phyloP scores from a whole-genome alignment of 2,113 vertebrate genomes.

The Nicator chloris region DNA sequence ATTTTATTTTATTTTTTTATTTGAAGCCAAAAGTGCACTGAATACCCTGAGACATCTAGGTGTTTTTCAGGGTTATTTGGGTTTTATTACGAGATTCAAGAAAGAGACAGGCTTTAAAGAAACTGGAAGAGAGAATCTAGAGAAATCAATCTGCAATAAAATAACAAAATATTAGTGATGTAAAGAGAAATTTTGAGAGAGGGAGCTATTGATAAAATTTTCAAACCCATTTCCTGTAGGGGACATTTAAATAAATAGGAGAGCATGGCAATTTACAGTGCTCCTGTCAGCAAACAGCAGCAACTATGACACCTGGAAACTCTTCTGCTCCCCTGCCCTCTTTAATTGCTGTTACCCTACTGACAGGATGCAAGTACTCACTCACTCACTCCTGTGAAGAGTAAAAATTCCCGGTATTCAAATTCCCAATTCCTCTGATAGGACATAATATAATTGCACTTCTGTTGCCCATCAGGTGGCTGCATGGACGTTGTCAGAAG shows the following conservation, averaged over 20 bases:
- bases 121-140: neutral
- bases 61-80: neutral
- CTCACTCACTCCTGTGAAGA: no score
- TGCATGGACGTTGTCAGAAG: accelerated
- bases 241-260: neutral
- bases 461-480: neutral
- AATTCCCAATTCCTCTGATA: neutral
- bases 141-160: neutral
- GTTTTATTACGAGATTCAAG: neutral
- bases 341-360: neutral
- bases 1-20: neutral
- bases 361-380: neutral
- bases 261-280: accelerated
- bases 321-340: neutral
- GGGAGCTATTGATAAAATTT: neutral
- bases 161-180: neutral
- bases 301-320: neutral
- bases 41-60: neutral
- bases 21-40: neutral
- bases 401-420: neutral
- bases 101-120: neutral
- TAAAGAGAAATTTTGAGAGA: neutral
- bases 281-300: neutral
- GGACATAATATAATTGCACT: neutral
- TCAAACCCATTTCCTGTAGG: neutral